Conservation (phyloP, 2,888 invertebrate genomes). For the Drosophila gaucha region DNA sequence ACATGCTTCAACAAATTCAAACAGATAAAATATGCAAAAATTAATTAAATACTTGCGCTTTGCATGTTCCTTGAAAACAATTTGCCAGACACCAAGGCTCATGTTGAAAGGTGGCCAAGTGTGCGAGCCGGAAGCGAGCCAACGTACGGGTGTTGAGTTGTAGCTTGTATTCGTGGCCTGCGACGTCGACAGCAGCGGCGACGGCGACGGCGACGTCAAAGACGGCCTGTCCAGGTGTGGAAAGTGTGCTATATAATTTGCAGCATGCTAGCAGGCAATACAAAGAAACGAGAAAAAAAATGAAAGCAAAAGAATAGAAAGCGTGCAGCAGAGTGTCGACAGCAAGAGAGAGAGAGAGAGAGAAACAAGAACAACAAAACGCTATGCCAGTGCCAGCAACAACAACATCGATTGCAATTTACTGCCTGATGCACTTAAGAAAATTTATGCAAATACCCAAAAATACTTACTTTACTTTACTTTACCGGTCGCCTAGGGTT, state of each 20-base stretch:
- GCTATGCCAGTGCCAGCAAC: conserved; percentile 9
- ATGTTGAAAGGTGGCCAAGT: conserved; percentile 77
- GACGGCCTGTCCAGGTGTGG: conserved; percentile 79
- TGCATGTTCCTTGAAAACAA: conserved; percentile 82
- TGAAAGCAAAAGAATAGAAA: conserved; percentile 50
- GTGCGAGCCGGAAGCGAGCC: conserved; percentile 63
- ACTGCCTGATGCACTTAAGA: conserved; percentile 83
- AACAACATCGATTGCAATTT: conserved; percentile 82
- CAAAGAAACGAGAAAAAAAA: conserved; percentile 19
- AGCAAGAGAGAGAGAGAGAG: conserved; percentile 7
- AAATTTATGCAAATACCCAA: conserved; percentile 84
- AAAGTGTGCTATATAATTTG: conserved; percentile 80
- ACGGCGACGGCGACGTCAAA: conserved; percentile 62
- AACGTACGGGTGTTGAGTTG: conserved; percentile 68
- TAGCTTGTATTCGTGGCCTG: conserved; percentile 58
- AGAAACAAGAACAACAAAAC: conserved; percentile 44
- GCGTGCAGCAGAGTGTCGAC: conserved; percentile 53
- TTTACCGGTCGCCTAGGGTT: conserved; percentile 48
- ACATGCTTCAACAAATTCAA: conserved; percentile 81
- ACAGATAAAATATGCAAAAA: conserved; percentile 82
- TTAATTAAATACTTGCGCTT: conserved; percentile 81
- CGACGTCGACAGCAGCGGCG: conserved; percentile 40
- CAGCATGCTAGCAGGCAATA: conserved; percentile 72
- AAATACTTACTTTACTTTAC: conserved; percentile 81
- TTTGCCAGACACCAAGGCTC: conserved; percentile 82